These are phyloP conservation scores for Zaprionus ghesquierei DNA, from an alignment of 1,140 invertebrate species.

Conservation along the genomic window DNA sequence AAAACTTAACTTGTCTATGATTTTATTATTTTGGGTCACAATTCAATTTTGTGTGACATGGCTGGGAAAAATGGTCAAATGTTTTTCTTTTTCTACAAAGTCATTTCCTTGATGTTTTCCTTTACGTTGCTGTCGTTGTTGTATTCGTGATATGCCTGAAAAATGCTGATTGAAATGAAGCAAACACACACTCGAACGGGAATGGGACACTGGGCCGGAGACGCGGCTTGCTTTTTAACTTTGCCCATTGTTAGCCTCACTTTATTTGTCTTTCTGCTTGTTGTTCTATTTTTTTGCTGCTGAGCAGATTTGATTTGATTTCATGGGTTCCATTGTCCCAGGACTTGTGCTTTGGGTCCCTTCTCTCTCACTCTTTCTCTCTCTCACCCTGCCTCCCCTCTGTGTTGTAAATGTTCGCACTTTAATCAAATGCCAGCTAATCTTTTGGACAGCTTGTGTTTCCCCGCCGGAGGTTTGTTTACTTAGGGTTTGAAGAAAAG, in stretches of 20 bases:
- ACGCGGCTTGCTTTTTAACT: conserved; percentile 24
- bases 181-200: conserved; percentile 17
- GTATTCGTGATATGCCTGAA: conserved; percentile 31
- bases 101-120: conserved; percentile 70
- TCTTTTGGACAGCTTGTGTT: conserved; percentile 51
- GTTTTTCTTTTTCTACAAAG: conserved; percentile 67
- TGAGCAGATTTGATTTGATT: conserved; percentile 69
- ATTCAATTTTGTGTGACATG: conserved; percentile 68
- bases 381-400: not conserved
- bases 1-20: conserved; percentile 21
- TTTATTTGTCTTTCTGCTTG: conserved; percentile 51
- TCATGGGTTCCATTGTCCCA: conserved; percentile 48
- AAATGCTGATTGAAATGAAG: conserved; percentile 73
- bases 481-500: conserved; percentile 33
- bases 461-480: conserved; percentile 49
- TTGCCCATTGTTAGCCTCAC: conserved; percentile 51
- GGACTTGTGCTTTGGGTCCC: not conserved
- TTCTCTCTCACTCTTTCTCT: conserved; percentile 3
- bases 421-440: conserved; percentile 73
- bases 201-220: not conserved
- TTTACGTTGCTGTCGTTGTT: conserved; percentile 47
- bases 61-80: conserved; percentile 70
- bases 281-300: conserved; percentile 32
- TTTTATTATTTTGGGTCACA: conserved; percentile 39
- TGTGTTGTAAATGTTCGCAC: conserved; percentile 61